phyloP scores from a whole-genome alignment of 1,140 invertebrate species.

The Diuraphis noxia region DNA sequence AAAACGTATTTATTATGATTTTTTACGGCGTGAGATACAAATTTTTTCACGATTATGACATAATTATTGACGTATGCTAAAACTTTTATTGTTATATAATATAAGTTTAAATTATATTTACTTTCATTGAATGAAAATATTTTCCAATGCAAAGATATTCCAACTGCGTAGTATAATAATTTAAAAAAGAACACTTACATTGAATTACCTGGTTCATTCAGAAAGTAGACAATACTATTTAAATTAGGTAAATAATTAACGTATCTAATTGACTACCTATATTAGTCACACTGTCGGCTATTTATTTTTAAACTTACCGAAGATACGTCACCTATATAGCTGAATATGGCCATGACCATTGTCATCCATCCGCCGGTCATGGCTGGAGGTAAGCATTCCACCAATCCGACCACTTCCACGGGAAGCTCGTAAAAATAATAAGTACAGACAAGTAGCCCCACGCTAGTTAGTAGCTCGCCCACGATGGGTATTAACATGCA shows the following conservation, averaged over 20 bases:
- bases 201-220: background rate
- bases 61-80: background rate
- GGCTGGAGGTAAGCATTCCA: constrained; percentile 76
- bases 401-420: constrained; percentile 74
- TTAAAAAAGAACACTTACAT: background rate
- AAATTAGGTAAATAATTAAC: too few species aligned
- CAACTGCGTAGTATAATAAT: background rate
- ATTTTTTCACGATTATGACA: background rate
- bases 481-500: constrained; percentile 81
- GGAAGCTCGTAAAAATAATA: constrained; percentile 70
- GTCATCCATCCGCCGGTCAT: constrained; percentile 83
- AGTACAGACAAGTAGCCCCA: constrained; percentile 77
- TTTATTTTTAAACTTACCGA: constrained; percentile 60
- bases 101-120: too few species aligned
- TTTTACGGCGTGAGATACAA: too few species aligned
- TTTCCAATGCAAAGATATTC: background rate
- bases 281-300: background rate
- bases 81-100: too few species aligned
- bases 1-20: background rate
- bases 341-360: constrained; percentile 87
- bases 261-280: background rate
- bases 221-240: background rate
- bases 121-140: background rate
- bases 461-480: constrained; percentile 75
- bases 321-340: constrained; percentile 84